These are phyloP conservation scores for Notechis scutatus DNA, from an alignment of 2,113 vertebrate species.

Conservation along the genomic window DNA sequence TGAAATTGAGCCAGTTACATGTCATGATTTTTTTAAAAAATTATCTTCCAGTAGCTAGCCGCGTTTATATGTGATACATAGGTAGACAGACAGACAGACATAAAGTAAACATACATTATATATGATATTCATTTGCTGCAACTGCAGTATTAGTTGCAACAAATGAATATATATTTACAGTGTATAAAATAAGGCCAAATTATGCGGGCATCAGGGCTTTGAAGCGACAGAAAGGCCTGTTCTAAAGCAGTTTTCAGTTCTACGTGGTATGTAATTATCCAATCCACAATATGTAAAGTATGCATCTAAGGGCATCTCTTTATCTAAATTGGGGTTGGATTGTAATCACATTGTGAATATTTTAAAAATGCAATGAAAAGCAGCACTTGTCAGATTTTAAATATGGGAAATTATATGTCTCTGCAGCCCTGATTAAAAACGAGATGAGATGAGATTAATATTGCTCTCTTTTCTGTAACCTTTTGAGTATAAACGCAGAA, in stretches of 20 bases:
- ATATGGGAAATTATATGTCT: slow-evolving; percentile 40
- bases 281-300: slow-evolving; percentile 13
- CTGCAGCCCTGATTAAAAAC: slow-evolving; percentile 31
- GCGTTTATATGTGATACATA: neutral
- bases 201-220: neutral
- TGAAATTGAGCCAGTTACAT: neutral
- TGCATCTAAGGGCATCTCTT: slow-evolving; percentile 1
- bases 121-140: neutral
- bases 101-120: neutral
- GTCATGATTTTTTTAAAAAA: neutral
- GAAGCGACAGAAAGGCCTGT: neutral
- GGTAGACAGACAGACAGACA: too few relatives aligned
- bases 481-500: slow-evolving; percentile 32
- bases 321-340: slow-evolving; percentile 28
- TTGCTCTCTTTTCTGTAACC: neutral
- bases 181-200: neutral
- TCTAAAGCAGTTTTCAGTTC: slow-evolving; percentile 12
- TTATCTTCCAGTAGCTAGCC: slow-evolving; percentile 9
- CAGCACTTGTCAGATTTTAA: slow-evolving; percentile 32
- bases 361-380: slow-evolving; percentile 35
- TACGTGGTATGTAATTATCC: slow-evolving; percentile 18
- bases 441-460: slow-evolving; percentile 20
- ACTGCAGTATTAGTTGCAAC: neutral
- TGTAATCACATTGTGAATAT: slow-evolving; percentile 29
- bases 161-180: neutral